Evolutionary conservation across 2,888 invertebrate genomes (phyloP).

Genomic region (Drosophila yooni): DNA sequence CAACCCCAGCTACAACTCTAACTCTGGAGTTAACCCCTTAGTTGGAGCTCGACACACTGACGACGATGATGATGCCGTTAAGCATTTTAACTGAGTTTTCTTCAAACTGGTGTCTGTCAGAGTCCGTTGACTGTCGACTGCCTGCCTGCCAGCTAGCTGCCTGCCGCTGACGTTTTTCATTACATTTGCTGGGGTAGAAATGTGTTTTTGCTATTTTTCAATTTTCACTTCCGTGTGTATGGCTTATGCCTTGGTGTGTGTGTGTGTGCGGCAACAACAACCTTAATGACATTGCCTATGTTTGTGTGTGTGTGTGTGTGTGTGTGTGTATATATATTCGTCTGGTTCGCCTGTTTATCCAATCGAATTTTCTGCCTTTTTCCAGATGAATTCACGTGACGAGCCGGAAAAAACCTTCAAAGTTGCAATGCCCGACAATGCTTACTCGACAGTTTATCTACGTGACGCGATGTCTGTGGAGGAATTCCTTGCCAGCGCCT

Average conservation of each 20-base stretch:
- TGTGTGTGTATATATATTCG: constrained; percentile 24
- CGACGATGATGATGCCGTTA: constrained; percentile 60
- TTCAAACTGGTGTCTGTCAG: constrained; percentile 59
- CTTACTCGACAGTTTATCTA: constrained; percentile 92
- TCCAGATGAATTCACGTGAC: constrained; percentile 93
- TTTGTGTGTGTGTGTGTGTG: constrained; percentile 25
- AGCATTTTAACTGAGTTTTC: constrained; percentile 76
- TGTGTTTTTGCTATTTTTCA: constrained; percentile 78
- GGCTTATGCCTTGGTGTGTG: constrained; percentile 3
- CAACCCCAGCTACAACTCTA: constrained; percentile 1
- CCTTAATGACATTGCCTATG: constrained; percentile 57
- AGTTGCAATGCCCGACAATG: constrained; percentile 94
- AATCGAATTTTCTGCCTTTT: constrained; percentile 81
- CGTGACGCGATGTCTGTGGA: constrained; percentile 97
- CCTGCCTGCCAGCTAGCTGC: constrained; percentile 1
- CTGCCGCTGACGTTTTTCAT: constrained; percentile 75
- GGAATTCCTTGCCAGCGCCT: constrained; percentile 96
- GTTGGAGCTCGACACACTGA: not conserved
- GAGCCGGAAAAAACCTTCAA: constrained; percentile 95
- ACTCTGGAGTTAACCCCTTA: constrained; percentile 12
- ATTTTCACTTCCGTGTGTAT: constrained; percentile 74
- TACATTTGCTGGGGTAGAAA: constrained; percentile 69
- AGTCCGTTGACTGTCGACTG: constrained; percentile 52
- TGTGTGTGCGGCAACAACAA: constrained; percentile 34
- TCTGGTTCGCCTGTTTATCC: constrained; percentile 64